These are phyloP conservation scores for Drosophila parvula DNA, from an alignment of 1,140 invertebrate species.

Conservation along the genomic window DNA sequence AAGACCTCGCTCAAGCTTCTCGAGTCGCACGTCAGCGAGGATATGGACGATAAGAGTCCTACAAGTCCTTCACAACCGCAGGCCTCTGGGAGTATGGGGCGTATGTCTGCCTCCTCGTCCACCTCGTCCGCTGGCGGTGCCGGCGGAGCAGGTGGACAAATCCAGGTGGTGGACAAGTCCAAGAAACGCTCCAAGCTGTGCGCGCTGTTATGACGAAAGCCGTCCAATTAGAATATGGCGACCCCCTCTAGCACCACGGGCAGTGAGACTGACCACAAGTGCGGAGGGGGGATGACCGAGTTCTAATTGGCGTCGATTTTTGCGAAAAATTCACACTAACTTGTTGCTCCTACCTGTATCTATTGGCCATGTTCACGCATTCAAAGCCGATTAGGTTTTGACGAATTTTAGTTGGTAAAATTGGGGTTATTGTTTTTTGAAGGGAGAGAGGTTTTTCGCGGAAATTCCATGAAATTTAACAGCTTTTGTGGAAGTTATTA, in stretches of 20 bases:
- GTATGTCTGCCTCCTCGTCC: constrained; percentile 73
- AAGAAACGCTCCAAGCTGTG: constrained; percentile 84
- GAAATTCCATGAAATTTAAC: not conserved
- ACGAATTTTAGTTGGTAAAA: not conserved
- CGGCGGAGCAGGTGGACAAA: constrained; percentile 38
- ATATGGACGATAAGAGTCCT: constrained; percentile 80
- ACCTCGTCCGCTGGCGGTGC: constrained; percentile 58
- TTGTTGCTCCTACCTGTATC: constrained; percentile 42
- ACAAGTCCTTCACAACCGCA: constrained; percentile 76
- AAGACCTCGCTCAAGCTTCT: constrained; percentile 78
- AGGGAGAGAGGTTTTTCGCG: rapidly evolving
- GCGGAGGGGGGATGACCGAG: constrained; percentile 79
- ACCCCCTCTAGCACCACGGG: constrained; percentile 67
- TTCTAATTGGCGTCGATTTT: constrained; percentile 69
- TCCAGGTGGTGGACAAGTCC: constrained; percentile 62
- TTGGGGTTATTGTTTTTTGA: not conserved
- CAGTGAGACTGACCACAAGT: constrained; percentile 70
- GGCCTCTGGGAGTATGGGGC: constrained; percentile 56
- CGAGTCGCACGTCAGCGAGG: constrained; percentile 79
- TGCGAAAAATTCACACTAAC: constrained; percentile 3
- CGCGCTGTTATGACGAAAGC: constrained; percentile 83
- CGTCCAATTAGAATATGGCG: constrained; percentile 83
- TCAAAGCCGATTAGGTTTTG: constrained; percentile 7
- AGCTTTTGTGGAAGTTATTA: too few relatives aligned
- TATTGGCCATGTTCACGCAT: constrained; percentile 10